Evolutionary conservation across 2,113 vertebrate genomes (phyloP), one percentile per base, ranked within the genome.

Genomic region (Dicrurus megarhynchus): DNA sequence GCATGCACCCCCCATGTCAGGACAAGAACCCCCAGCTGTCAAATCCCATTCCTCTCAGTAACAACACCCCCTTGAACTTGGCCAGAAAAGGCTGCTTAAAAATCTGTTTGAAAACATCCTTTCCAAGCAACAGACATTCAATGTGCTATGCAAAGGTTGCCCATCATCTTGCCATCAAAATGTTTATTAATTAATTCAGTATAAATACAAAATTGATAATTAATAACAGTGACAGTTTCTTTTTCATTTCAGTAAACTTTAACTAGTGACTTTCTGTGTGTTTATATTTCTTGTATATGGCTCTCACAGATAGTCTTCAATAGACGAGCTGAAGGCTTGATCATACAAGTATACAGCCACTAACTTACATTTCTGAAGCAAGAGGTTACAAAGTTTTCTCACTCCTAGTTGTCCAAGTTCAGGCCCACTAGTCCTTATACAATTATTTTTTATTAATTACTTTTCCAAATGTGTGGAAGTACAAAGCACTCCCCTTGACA

Each of bases 1-100:
- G 6, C 16, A 30, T 46, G 11, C 1, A 30, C 41, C 35, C 3
- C 0, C 28, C 37, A 27, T 19, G 18, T 16, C 0, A 0, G 30
- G 23, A 75, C 23, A 87, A 57, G 65, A 82, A 68, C 14, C 3
- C 27, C 55, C 16, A 39, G 28, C 9, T 85, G 26, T 65, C 28
- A 91, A 82, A 82, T 17, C 28, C 20, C 49, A 65, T 61, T 61
- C 46, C 33, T 73, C 35, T 61, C 4, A 10, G 50, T 73, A n/a
- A 68, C 14, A 75, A 15, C 2, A 53, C 4, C 6, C 30, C 12
- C 17, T 56, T 71, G 19, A 76, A 50, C 26, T 46, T 28, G 35
- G 55, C 12, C 44, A 80, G 59, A 89, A 79, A 71, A 82, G 16
- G 22, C 21, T 50, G 19, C 20, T 80, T 70, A 52, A 84, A 87